Evolutionary conservation across 1,140 invertebrate species (phyloP).

Genomic region (Cephus cinctus): DNA sequence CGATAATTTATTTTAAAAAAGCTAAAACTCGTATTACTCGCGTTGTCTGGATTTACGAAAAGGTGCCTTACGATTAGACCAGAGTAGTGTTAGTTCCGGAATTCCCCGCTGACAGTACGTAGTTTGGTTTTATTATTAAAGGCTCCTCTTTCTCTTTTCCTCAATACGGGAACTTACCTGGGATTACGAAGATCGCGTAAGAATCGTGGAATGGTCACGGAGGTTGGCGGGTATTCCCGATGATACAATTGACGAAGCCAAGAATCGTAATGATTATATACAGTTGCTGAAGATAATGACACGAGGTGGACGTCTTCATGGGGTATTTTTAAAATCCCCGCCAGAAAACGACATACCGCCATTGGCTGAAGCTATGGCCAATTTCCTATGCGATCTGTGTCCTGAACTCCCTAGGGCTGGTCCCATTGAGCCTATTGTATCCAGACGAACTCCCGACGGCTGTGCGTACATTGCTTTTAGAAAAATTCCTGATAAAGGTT

Average conservation of each 20-base stretch:
- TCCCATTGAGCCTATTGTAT: conserved; percentile 50
- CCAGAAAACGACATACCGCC: conserved; percentile 38
- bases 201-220: conserved; percentile 54
- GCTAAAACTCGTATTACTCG: no score
- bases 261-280: conserved; percentile 54
- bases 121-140: no score
- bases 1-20: no score
- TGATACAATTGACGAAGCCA: conserved; percentile 46
- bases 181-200: conserved; percentile 50
- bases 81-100: no score
- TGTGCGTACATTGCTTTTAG: conserved; percentile 53
- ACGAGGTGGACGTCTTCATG: conserved; percentile 47
- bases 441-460: conserved; percentile 53
- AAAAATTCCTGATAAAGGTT: conserved; percentile 50
- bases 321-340: conserved; percentile 49
- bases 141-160: no score
- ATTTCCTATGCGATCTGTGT: conserved; percentile 39
- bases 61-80: no score
- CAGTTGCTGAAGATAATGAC: conserved; percentile 55
- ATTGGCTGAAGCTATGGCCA: conserved; percentile 48
- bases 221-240: conserved; percentile 45
- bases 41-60: no score
- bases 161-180: no score
- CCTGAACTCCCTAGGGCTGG: conserved; percentile 49
- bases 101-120: background rate